Evolutionary conservation across 2,888 invertebrate species (phyloP), one percentile per base, ranked within the genome.

Genomic region (Pilophorus perplexus): DNA sequence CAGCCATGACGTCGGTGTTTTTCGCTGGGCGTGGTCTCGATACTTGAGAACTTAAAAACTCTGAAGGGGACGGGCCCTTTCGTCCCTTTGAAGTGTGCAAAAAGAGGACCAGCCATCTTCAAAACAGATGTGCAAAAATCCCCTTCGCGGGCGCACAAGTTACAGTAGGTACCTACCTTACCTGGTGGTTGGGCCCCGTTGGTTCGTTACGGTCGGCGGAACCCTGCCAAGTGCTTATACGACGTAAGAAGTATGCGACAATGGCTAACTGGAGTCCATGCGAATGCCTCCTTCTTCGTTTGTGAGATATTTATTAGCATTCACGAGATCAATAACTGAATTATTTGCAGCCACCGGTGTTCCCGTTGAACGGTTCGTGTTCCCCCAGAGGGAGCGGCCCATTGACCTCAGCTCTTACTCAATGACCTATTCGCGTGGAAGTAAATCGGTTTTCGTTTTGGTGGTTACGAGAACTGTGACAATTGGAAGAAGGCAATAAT

Each of bases 41-140:
- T 62, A 62, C 62, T 62, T 62, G 62, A 62, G 62, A 62, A 62
- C 62, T 20, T 28, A 22, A 23, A 8, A 5, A 22, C 28, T 46
- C 46, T 46, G 33, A 28, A 46, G 62, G 14, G 42, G 59, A 22
- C 2, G 59, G 62, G 62, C 6, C 25, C 25, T 16, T 25, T 42
- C 23, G 6, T 25, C 52, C 38, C 62, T 62, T 62, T 62, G 62
- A 62, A 62, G 60, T 20, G 62, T 20, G 62, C 62, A 62, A 62
- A 62, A 62, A 62, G 62, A 62, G 28, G 62, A 62, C 46, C 62
- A 62, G 62, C 62, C 62, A 62, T 62, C 62, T 62, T 62, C 62
- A 25, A 46, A 62, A 62, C 62, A 62, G 62, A 62, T 62, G 62
- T 62, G 62, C 62, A 62, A 22, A 18, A 8, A 42, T 6, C 22